These are phyloP conservation scores for Dysdera silvatica DNA, from an alignment of 1,140 invertebrate genomes.

Conservation along the genomic window DNA sequence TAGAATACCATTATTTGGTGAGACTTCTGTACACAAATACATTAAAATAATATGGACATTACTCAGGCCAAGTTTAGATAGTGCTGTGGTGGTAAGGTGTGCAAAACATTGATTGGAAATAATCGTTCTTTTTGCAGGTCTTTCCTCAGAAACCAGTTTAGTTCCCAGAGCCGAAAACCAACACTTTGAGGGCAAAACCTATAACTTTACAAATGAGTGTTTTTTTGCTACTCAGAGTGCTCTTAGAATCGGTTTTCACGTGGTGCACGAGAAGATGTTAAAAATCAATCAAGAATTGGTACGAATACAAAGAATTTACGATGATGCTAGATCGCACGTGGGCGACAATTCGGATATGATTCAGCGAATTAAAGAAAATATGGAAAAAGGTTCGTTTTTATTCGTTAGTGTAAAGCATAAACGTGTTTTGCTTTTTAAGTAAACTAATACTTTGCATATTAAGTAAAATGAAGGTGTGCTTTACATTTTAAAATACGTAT, in stretches of 20 bases:
- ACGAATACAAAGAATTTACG: constrained; percentile 60
- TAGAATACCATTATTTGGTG: too few relatives aligned
- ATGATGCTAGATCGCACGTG: constrained; percentile 51
- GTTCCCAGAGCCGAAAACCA: constrained; percentile 56
- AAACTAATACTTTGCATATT: too few relatives aligned
- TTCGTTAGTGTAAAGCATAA: too few relatives aligned
- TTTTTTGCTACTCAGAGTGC: constrained; percentile 83
- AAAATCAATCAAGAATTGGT: constrained; percentile 60
- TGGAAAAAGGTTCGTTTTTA: constrained; percentile 50
- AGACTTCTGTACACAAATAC: too few relatives aligned
- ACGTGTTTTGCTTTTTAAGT: too few relatives aligned
- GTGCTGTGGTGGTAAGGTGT: too few relatives aligned
- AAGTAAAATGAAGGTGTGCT: too few relatives aligned
- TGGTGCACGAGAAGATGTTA: constrained; percentile 67
- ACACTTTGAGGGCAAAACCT: constrained; percentile 49
- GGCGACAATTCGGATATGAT: constrained; percentile 49
- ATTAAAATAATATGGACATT: too few relatives aligned
- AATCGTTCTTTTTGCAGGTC: constrained; percentile 50
- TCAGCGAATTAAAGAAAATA: constrained; percentile 53
- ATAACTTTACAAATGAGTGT: constrained; percentile 78
- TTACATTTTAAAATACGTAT: too few relatives aligned
- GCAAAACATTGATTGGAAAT: too few relatives aligned
- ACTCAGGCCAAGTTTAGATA: too few relatives aligned
- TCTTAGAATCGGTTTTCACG: constrained; percentile 70
- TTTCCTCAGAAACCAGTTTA: constrained; percentile 61